These are phyloP conservation scores for Hippopotamus amphibius DNA, from an alignment of 2,113 vertebrate species.

Conservation along the genomic window DNA sequence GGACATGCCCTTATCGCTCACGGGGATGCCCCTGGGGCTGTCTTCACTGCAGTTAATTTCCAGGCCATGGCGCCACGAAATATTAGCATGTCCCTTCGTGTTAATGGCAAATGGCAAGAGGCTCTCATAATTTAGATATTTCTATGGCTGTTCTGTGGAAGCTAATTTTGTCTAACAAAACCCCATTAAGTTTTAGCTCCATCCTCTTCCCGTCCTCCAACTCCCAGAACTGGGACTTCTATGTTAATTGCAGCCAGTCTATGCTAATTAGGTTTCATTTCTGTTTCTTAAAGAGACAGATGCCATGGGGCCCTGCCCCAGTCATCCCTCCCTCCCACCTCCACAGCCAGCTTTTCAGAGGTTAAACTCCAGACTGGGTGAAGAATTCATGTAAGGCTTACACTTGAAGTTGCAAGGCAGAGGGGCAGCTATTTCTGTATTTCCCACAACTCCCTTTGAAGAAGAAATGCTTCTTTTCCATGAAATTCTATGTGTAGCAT, in stretches of 20 bases:
- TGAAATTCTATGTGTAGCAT: conserved; percentile 63
- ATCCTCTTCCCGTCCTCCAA: conserved; percentile 86
- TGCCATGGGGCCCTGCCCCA: conserved; percentile 79
- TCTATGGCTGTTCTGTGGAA: conserved; percentile 89
- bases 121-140: conserved; percentile 90
- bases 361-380: conserved; percentile 67
- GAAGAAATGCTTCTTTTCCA: conserved; percentile 63
- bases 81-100: conserved; percentile 85
- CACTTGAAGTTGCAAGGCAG: conserved; percentile 60
- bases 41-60: conserved; percentile 80
- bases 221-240: conserved; percentile 89
- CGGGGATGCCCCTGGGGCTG: conserved; percentile 73
- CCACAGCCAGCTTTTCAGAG: conserved; percentile 77
- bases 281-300: conserved; percentile 90
- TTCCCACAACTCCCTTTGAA: conserved; percentile 69
- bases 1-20: conserved; percentile 77
- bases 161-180: conserved; percentile 90
- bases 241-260: conserved; percentile 90
- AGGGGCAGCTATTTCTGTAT: conserved; percentile 63
- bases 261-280: conserved; percentile 89
- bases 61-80: conserved; percentile 82
- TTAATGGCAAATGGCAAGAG: conserved; percentile 87
- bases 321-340: conserved; percentile 80
- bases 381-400: conserved; percentile 68
- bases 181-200: conserved; percentile 88